Evolutionary conservation across 1,140 invertebrate genomes (phyloP).

Genomic region (Belonocnema kinseyi): DNA sequence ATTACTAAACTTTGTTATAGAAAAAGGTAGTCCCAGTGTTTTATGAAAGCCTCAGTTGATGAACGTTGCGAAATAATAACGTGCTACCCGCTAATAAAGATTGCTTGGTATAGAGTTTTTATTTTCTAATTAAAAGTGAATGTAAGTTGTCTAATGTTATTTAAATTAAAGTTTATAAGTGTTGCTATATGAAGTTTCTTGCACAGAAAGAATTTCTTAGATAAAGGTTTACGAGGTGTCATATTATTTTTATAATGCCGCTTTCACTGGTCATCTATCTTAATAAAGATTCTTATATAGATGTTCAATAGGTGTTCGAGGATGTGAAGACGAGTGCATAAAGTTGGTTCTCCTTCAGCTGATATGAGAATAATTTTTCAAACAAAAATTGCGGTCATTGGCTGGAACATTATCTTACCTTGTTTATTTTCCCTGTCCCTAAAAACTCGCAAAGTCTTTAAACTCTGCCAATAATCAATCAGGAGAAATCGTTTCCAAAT

Average conservation of each 20-base stretch:
- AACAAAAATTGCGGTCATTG: constrained; percentile 12
- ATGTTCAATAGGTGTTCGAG: neutral
- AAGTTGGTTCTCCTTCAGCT: constrained; percentile 1
- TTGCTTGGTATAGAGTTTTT: no score
- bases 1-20: no score
- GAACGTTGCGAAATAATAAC: no score
- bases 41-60: no score
- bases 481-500: neutral
- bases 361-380: neutral
- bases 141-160: no score
- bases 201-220: no score
- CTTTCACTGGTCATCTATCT: neutral
- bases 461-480: neutral
- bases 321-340: neutral
- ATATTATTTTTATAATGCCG: neutral
- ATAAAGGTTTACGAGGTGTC: neutral
- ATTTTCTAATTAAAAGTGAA: no score
- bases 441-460: neutral
- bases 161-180: no score
- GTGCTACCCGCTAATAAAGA: no score
- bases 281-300: neutral
- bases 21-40: no score
- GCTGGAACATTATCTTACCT: constrained; percentile 12
- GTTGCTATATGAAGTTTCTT: no score
- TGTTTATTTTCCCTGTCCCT: constrained; percentile 2